phyloP scores from a whole-genome alignment of 2,888 invertebrate species.

The Scaptomyza flava region DNA sequence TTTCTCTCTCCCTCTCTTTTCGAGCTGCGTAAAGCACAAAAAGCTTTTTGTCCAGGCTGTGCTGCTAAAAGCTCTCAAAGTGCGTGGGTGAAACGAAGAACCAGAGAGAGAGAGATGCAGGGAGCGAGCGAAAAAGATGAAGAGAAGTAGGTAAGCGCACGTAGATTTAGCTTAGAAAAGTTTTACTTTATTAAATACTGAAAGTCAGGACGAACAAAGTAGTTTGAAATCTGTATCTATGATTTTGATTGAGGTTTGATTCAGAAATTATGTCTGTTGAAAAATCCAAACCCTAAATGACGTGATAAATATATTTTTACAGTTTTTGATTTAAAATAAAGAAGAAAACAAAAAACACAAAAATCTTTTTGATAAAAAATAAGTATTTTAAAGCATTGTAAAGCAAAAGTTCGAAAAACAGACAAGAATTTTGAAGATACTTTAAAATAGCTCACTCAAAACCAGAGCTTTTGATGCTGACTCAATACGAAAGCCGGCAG shows the following conservation, averaged over 20 bases:
- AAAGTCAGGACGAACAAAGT: too few species aligned
- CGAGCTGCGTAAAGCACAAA: slow-evolving; percentile 38
- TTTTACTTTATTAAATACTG: too few species aligned
- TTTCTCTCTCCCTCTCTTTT: slow-evolving; percentile 34
- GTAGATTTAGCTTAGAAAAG: fast-evolving
- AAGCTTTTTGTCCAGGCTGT: slow-evolving; percentile 31
- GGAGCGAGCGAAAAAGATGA: neutral
- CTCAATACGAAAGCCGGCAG: slow-evolving; percentile 74
- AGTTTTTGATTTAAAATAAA: too few species aligned
- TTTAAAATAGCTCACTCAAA: slow-evolving; percentile 45
- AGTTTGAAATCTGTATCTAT: too few species aligned
- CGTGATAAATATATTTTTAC: too few species aligned
- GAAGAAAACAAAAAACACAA: too few species aligned
- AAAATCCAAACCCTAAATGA: too few species aligned
- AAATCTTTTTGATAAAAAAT: too few species aligned
- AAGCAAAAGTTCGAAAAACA: slow-evolving; percentile 1
- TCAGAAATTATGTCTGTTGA: too few species aligned
- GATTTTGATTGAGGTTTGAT: too few species aligned
- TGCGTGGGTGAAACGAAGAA: slow-evolving; percentile 2
- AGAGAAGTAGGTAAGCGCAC: too few species aligned
- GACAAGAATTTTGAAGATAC: neutral
- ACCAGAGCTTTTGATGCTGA: slow-evolving; percentile 39
- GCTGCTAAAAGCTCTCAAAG: slow-evolving; percentile 22
- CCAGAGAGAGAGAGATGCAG: neutral
- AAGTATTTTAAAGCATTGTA: too few species aligned